Percentiles rank a stretch among this genome's conserved stretches.
These are phyloP conservation scores for Synchiropus splendidus DNA, from an alignment of 2,113 vertebrate genomes.

Conservation along the genomic window DNA sequence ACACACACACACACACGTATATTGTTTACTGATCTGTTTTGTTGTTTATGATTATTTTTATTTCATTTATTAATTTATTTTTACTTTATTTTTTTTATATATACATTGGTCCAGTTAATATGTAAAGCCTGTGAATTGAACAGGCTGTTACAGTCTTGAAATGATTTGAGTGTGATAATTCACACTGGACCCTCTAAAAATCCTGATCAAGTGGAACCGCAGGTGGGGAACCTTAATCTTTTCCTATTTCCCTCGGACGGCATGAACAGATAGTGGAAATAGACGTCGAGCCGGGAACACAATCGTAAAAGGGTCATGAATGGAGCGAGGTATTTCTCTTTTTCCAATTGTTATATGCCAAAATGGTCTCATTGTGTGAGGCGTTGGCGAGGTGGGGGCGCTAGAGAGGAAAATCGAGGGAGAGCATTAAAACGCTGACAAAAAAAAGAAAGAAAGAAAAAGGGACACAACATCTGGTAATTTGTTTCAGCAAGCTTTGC, in stretches of 20 bases:
- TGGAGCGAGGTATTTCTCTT: slow-evolving; percentile 57
- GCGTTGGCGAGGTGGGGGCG: slow-evolving; percentile 75
- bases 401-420: slow-evolving; percentile 79
- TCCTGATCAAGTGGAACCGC: slow-evolving; percentile 80
- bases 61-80: no score
- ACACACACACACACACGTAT: neutral
- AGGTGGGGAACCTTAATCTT: slow-evolving; percentile 85
- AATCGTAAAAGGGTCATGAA: slow-evolving; percentile 35
- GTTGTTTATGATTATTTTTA: no score
- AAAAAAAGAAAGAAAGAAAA: slow-evolving; percentile 62
- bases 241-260: slow-evolving; percentile 80
- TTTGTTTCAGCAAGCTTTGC: slow-evolving; percentile 93
- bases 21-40: slow-evolving; percentile 13
- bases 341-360: slow-evolving; percentile 76
- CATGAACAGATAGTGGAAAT: slow-evolving; percentile 83
- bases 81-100: no score
- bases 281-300: slow-evolving; percentile 69
- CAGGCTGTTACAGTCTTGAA: slow-evolving; percentile 82
- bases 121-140: slow-evolving; percentile 62
- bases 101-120: no score
- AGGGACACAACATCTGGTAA: slow-evolving; percentile 90
- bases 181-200: slow-evolving; percentile 77
- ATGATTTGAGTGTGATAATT: slow-evolving; percentile 93
- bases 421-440: slow-evolving; percentile 71
- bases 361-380: slow-evolving; percentile 84